Conservation (phyloP, 2,888 invertebrate genomes). For the Drosophila parthenogenetica region DNA sequence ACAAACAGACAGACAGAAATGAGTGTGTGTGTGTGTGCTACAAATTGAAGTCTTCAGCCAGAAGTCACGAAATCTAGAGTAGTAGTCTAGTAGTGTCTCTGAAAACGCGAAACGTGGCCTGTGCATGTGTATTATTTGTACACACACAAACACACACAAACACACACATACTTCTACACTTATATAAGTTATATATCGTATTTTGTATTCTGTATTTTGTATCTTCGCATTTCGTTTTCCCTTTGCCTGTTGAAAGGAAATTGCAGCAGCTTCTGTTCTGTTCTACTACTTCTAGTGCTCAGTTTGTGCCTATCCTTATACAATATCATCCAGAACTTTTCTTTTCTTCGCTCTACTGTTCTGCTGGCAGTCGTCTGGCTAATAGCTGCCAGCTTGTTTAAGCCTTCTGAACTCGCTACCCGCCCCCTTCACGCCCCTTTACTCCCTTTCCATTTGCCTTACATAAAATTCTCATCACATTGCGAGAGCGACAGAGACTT, state of each 20-base stretch:
- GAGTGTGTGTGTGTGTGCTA: slow-evolving; percentile 30
- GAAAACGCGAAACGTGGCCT: slow-evolving; percentile 54
- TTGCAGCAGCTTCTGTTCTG: slow-evolving; percentile 43
- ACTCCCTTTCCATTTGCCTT: not conserved
- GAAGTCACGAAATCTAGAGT: slow-evolving; percentile 79
- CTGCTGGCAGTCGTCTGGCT: slow-evolving; percentile 56
- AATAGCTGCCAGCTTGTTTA: slow-evolving; percentile 75
- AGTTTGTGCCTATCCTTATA: slow-evolving; percentile 25
- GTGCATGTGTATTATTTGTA: slow-evolving; percentile 9
- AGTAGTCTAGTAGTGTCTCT: slow-evolving; percentile 70
- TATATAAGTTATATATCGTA: slow-evolving; percentile 41
- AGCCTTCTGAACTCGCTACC: slow-evolving; percentile 38
- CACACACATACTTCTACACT: slow-evolving; percentile 1
- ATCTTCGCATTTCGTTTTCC: slow-evolving; percentile 59
- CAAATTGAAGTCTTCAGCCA: slow-evolving; percentile 78
- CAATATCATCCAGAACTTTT: slow-evolving; percentile 10
- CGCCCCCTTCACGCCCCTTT: slow-evolving; percentile 1
- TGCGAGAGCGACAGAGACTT: slow-evolving; percentile 35
- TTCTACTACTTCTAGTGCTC: not conserved
- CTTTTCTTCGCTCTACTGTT: slow-evolving; percentile 10
- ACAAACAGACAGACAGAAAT: slow-evolving; percentile 30
- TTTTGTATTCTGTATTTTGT: slow-evolving; percentile 38
- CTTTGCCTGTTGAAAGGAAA: slow-evolving; percentile 68
- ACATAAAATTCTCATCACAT: slow-evolving; percentile 57
- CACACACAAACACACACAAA: not conserved